A percentile compares a stretch with the other conserved stretches of the same genome.
Conservation (phyloP, 1,140 invertebrate genomes). For the Maconellicoccus hirsutus region DNA sequence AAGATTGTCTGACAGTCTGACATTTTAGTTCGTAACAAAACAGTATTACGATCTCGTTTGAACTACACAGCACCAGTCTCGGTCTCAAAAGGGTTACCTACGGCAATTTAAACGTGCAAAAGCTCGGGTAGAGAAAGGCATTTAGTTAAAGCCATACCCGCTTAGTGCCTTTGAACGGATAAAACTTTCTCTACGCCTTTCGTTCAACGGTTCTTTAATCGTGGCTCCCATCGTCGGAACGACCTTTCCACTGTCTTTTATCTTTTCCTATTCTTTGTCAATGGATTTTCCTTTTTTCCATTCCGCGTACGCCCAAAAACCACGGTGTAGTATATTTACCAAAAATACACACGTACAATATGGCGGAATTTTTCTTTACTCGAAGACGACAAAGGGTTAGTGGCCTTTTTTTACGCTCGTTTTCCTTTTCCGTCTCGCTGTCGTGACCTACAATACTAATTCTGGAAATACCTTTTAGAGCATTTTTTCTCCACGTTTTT, state of each 20-base stretch:
- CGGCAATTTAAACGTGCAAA: conserved; percentile 1
- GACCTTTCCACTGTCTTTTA: conserved; percentile 7
- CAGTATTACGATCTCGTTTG: not conserved
- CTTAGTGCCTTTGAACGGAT: conserved; percentile 7
- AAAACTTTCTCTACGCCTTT: conserved; percentile 8
- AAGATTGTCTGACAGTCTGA: conserved; percentile 3
- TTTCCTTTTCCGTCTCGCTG: too few species aligned
- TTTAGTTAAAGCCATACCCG: conserved; percentile 7
- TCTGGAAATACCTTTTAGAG: too few species aligned
- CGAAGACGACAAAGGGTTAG: too few species aligned
- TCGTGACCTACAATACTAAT: too few species aligned
- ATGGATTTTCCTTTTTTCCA: not conserved
- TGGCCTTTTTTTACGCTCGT: too few species aligned
- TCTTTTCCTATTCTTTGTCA: conserved; percentile 4
- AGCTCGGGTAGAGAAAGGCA: not conserved
- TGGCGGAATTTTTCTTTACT: too few species aligned
- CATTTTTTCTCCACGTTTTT: too few species aligned
- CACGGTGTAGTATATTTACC: too few species aligned
- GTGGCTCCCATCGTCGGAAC: not conserved
- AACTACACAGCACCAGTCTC: not conserved
- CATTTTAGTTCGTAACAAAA: conserved; percentile 9
- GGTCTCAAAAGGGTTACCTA: conserved; percentile 7
- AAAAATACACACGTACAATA: too few species aligned
- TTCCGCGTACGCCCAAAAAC: too few species aligned
- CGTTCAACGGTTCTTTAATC: not conserved